A percentile compares a stretch with the other conserved stretches of the same genome.
phyloP scores from a whole-genome alignment of 2,888 invertebrate genomes.

The Sthenelais limicola region DNA sequence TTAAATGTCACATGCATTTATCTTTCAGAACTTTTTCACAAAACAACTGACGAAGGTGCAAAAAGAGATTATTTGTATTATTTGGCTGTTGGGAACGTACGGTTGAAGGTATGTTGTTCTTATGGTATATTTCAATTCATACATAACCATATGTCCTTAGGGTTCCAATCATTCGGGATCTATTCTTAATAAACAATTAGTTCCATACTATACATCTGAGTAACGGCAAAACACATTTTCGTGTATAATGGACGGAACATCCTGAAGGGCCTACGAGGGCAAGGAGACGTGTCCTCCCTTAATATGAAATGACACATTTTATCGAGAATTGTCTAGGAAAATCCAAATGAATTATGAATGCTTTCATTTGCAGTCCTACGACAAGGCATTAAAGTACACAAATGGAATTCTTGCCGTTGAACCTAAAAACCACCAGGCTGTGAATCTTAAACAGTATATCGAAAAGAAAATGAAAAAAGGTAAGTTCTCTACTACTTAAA shows the following conservation, averaged over 20 bases:
- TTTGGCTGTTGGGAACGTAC: slow-evolving; percentile 92
- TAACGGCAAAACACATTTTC: neutral
- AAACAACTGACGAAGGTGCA: slow-evolving; percentile 79
- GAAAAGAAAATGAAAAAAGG: slow-evolving; percentile 92
- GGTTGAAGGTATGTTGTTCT: slow-evolving; percentile 80
- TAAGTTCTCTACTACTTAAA: slow-evolving; percentile 59
- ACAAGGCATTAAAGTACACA: slow-evolving; percentile 86
- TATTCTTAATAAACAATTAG: too few species aligned
- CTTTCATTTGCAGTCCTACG: slow-evolving; percentile 84
- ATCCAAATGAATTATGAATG: too few species aligned
- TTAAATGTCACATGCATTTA: neutral
- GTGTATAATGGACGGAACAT: too few species aligned
- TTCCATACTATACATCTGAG: neutral
- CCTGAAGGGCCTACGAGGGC: too few species aligned
- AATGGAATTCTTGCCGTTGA: slow-evolving; percentile 86
- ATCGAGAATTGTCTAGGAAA: neutral
- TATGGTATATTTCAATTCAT: neutral
- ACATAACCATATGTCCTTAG: too few species aligned
- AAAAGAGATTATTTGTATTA: slow-evolving; percentile 96
- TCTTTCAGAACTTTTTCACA: slow-evolving; percentile 71
- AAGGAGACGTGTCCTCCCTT: too few species aligned
- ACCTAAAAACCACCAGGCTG: slow-evolving; percentile 90
- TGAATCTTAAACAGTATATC: slow-evolving; percentile 84
- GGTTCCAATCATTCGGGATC: too few species aligned
- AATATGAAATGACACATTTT: neutral